These are phyloP conservation scores for Percopsis omiscomaycus DNA, from an alignment of 2,797 vertebrate species.

Conservation along the genomic window DNA sequence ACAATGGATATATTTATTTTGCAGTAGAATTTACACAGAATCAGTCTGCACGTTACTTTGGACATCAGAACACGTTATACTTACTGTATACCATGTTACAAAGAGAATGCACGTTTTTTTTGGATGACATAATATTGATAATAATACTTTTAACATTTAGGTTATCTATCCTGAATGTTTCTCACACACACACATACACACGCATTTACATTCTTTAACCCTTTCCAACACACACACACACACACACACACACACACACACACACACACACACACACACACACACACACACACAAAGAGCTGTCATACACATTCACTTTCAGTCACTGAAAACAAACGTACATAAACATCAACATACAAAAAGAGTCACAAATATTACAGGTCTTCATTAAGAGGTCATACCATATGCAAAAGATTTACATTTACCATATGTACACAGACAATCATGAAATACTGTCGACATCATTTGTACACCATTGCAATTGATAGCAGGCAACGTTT, in stretches of 20 bases:
- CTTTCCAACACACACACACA: conserved; percentile 23
- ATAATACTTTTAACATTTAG: conserved; percentile 45
- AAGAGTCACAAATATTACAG: conserved; percentile 68
- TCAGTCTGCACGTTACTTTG: conserved; percentile 55
- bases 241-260: conserved; percentile 29
- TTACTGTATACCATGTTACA: conserved; percentile 48
- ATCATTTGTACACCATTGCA: conserved; percentile 76
- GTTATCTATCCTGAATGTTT: conserved; percentile 50
- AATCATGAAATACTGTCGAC: conserved; percentile 31
- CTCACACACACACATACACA: conserved; percentile 33
- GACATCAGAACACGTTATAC: conserved; percentile 56
- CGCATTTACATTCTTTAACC: conserved; percentile 38
- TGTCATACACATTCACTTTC: conserved; percentile 15
- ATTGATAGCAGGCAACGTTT: conserved; percentile 71
- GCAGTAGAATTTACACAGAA: conserved; percentile 65
- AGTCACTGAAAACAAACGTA: conserved; percentile 49
- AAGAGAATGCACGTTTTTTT: conserved; percentile 43
- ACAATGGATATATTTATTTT: conserved; percentile 73
- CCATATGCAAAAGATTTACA: conserved; percentile 72
- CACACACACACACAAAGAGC: conserved; percentile 4
- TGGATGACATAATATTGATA: conserved; percentile 43
- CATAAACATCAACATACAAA: conserved; percentile 60
- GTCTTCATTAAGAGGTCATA: conserved; percentile 62
- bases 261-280: conserved; percentile 22
- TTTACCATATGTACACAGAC: conserved; percentile 51